Conservation (phyloP, 2,113 vertebrate species). For the Cyanoramphus novaezelandiae region DNA sequence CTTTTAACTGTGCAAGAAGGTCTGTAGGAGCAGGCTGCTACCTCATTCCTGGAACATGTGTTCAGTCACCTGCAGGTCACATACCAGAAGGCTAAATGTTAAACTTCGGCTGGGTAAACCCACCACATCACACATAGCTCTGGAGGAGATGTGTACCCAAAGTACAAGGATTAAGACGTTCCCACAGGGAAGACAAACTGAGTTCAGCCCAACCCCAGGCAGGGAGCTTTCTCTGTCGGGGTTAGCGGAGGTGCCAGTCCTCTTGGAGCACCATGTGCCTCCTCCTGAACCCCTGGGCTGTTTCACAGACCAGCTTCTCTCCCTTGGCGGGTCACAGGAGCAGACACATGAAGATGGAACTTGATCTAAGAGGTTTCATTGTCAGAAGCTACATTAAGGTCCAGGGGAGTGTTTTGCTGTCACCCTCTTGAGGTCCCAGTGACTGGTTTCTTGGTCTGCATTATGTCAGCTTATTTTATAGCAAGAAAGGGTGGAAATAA, state of each 20-base stretch:
- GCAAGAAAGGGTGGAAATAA: conserved; percentile 30
- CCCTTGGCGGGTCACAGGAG: not conserved
- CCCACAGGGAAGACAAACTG: not conserved
- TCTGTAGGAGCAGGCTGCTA: not conserved
- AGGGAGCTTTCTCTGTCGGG: not conserved
- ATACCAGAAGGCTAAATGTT: not conserved
- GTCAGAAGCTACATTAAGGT: not conserved
- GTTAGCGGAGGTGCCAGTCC: not conserved
- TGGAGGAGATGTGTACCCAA: not conserved
- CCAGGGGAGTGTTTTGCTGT: not conserved
- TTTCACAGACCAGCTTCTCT: not conserved
- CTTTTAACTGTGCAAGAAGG: not conserved
- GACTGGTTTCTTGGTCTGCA: conserved; percentile 2
- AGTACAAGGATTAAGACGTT: not conserved
- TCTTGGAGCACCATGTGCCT: not conserved
- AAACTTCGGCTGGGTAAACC: not conserved
- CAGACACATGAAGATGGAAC: not conserved
- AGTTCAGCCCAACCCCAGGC: not conserved
- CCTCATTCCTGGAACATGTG: not conserved
- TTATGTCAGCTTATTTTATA: conserved; percentile 46
- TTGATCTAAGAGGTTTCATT: not conserved
- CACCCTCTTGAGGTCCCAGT: not conserved
- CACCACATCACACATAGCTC: not conserved
- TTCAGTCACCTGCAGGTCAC: not conserved
- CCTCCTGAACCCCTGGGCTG: not conserved